Conservation (phyloP, 2,797 vertebrate species). For the Sphenopsis melanotis region DNA sequence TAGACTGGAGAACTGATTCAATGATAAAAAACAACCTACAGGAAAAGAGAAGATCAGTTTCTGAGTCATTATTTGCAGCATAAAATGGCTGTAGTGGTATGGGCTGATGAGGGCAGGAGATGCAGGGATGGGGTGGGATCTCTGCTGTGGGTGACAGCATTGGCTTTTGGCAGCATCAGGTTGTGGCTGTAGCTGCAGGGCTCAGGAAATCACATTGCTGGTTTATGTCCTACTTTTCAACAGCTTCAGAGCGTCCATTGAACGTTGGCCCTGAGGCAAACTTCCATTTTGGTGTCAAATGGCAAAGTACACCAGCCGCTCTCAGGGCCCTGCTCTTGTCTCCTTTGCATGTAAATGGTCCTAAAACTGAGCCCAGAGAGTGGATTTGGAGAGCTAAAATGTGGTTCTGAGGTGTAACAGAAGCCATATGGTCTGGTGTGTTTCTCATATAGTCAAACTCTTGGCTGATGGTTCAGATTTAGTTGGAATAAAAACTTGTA, state of each 20-base stretch:
- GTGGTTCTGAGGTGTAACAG: neutral
- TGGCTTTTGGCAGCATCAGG: neutral
- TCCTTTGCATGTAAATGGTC: neutral
- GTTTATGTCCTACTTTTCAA: conserved; percentile 48
- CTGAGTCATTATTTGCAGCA: neutral
- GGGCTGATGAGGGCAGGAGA: neutral
- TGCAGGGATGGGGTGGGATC: neutral
- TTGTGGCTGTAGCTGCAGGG: neutral
- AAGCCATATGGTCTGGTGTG: neutral
- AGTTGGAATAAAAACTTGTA: neutral
- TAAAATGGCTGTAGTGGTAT: neutral
- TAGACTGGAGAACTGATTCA: neutral
- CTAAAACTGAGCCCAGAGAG: neutral
- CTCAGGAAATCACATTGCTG: conserved; percentile 23
- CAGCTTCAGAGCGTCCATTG: neutral
- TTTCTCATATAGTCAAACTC: neutral
- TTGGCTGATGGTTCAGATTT: neutral
- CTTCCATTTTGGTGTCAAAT: conserved; percentile 43
- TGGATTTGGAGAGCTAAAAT: neutral
- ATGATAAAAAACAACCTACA: neutral
- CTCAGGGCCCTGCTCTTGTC: neutral
- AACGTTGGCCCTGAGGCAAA: neutral
- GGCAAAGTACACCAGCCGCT: neutral
- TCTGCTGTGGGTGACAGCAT: neutral
- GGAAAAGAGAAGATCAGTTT: neutral